A percentile compares a stretch with the other conserved stretches of the same genome.
Evolutionary conservation across 64 coral and sea anemone species (phyloP).

Genomic region (Stichodactyla mertensii): DNA sequence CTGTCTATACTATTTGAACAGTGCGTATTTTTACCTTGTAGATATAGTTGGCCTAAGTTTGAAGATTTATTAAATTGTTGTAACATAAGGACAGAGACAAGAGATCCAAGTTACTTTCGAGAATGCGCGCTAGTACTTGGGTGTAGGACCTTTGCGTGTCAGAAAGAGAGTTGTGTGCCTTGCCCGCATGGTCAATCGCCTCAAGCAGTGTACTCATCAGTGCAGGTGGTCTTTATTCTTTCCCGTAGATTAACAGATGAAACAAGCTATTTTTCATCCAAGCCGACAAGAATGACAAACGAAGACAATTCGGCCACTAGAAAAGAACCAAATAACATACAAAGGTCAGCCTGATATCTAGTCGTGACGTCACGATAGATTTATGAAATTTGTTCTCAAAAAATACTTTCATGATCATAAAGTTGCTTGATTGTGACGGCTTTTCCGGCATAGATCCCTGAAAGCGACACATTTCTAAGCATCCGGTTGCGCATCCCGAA

Average conservation of each 20-base stretch:
- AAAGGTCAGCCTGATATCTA: neutral
- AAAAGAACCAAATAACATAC: neutral
- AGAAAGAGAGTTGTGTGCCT: neutral
- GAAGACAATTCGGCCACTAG: neutral
- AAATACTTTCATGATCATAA: neutral
- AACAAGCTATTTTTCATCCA: constrained; percentile 8
- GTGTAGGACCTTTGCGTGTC: neutral
- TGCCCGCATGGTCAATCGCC: neutral
- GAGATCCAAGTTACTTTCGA: too few species aligned
- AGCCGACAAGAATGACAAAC: neutral
- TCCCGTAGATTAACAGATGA: constrained; percentile 10
- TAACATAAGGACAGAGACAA: neutral
- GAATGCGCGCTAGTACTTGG: too few species aligned
- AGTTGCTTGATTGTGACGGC: neutral
- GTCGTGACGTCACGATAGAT: neutral
- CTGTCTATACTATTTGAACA: neutral
- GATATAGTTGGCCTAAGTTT: neutral
- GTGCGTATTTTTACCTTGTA: neutral
- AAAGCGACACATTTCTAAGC: neutral
- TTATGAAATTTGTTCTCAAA: neutral
- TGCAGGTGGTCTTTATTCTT: constrained; percentile 1
- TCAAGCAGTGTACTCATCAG: neutral
- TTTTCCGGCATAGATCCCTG: neutral
- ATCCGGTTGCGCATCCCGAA: neutral
- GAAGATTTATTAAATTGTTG: neutral